A percentile compares a stretch with the other conserved stretches of the same genome.
Conservation (phyloP, 2,888 invertebrate species). For the Drosophila diplacantha region DNA sequence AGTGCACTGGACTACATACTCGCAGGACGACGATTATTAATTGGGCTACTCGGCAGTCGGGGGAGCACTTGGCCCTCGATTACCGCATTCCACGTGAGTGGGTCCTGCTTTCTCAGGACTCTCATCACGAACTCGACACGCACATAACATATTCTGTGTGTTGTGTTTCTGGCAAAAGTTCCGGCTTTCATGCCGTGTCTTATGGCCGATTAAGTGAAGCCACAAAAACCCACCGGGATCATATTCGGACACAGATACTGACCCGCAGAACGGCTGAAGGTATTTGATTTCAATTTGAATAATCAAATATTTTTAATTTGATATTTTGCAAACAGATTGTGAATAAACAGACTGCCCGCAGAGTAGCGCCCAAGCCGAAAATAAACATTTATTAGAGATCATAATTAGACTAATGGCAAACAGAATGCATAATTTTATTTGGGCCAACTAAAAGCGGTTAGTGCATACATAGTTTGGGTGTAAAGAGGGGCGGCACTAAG, state of each 20-base stretch:
- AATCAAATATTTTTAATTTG: constrained; percentile 7
- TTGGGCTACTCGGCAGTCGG: constrained; percentile 11
- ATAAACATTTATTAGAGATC: constrained; percentile 3
- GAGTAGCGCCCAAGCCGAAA: not conserved
- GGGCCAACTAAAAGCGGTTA: constrained; percentile 5
- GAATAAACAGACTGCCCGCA: constrained; percentile 2
- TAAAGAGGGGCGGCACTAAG: not conserved
- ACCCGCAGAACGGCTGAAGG: not conserved
- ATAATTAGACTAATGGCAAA: not conserved
- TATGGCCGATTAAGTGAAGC: constrained; percentile 20
- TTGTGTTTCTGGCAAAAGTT: constrained; percentile 6
- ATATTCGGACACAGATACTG: not conserved
- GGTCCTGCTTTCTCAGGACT: not conserved
- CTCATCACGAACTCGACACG: constrained; percentile 11
- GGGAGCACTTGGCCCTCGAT: constrained; percentile 22
- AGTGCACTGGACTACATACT: constrained; percentile 11
- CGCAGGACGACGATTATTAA: constrained; percentile 23
- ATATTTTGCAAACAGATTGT: constrained; percentile 6
- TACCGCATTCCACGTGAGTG: constrained; percentile 12
- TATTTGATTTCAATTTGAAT: not conserved
- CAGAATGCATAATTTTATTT: constrained; percentile 2
- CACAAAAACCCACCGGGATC: constrained; percentile 1
- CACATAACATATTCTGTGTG: not conserved
- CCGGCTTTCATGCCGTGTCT: constrained; percentile 7
- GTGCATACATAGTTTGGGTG: not conserved